Conservation (phyloP, 2,888 invertebrate genomes). For the Epinotia demarniana region DNA sequence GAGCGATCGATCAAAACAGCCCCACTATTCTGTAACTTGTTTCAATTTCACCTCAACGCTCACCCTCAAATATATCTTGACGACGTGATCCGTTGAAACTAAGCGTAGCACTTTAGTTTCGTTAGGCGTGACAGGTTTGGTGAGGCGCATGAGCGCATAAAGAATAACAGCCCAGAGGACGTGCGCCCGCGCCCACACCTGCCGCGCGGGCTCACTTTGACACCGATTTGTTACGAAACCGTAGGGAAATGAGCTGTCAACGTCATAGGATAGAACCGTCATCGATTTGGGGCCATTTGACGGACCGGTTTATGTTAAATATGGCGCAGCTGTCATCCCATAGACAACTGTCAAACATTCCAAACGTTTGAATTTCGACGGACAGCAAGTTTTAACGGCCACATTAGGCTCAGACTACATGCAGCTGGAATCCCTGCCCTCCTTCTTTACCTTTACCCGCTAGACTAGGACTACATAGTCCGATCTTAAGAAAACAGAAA, state of each 20-base stretch:
- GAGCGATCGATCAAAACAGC: constrained; percentile 31
- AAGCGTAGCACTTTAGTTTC: no score
- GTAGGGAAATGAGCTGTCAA: constrained; percentile 32
- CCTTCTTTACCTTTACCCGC: no score
- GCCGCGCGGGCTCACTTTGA: constrained; percentile 24
- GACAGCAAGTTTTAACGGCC: not conserved
- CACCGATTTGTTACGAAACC: constrained; percentile 18
- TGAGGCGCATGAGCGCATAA: no score
- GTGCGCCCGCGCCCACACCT: constrained; percentile 29
- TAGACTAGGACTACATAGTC: no score
- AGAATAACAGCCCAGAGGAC: not conserved
- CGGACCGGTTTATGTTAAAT: not conserved
- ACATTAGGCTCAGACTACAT: no score
- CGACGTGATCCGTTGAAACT: no score
- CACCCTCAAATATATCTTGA: no score
- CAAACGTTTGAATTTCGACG: not conserved
- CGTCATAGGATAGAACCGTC: constrained; percentile 18
- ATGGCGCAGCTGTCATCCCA: not conserved
- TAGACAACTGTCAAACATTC: not conserved
- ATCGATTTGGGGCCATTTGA: not conserved
- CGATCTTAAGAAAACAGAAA: no score
- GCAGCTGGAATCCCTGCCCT: no score
- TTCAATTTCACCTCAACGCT: no score
- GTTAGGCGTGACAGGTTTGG: no score
- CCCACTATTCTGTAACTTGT: no score